Conservation (phyloP, 2,113 vertebrate genomes). For the Chionis minor region DNA sequence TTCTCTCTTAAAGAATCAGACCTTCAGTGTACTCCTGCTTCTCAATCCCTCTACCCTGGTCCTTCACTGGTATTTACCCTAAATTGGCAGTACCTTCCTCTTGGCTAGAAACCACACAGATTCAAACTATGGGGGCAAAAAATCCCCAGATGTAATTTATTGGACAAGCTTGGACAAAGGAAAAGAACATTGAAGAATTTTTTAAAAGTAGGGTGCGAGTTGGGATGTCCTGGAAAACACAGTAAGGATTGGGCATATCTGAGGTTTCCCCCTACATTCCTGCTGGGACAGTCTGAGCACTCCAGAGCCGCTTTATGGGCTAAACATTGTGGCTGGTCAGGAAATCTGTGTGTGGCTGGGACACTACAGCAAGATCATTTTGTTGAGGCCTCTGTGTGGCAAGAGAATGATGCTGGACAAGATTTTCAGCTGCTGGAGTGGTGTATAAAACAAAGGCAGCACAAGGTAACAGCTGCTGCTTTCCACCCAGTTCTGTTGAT, state of each 20-base stretch:
- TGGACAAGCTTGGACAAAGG: neutral
- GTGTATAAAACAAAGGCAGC: neutral
- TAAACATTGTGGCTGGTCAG: neutral
- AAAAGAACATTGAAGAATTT: neutral
- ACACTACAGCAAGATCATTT: neutral
- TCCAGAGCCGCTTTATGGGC: neutral
- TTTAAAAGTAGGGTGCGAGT: neutral
- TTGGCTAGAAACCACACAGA: neutral
- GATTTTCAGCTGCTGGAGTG: neutral
- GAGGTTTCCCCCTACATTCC: neutral
- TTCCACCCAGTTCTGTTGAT: neutral
- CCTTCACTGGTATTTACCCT: neutral
- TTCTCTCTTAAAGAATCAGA: neutral
- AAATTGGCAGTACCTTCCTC: slow-evolving; percentile 8
- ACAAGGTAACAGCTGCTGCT: neutral
- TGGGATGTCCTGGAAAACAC: neutral
- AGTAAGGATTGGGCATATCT: neutral
- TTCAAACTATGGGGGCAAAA: neutral
- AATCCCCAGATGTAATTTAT: neutral
- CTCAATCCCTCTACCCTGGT: neutral
- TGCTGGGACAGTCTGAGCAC: neutral
- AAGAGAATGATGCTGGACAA: neutral
- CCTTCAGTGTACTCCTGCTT: neutral
- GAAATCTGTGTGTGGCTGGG: neutral
- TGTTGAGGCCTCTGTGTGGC: neutral